A percentile compares a stretch with the other conserved stretches of the same genome.
Evolutionary conservation across 2,113 vertebrate species (phyloP).

Genomic region (Carassius gibelio): DNA sequence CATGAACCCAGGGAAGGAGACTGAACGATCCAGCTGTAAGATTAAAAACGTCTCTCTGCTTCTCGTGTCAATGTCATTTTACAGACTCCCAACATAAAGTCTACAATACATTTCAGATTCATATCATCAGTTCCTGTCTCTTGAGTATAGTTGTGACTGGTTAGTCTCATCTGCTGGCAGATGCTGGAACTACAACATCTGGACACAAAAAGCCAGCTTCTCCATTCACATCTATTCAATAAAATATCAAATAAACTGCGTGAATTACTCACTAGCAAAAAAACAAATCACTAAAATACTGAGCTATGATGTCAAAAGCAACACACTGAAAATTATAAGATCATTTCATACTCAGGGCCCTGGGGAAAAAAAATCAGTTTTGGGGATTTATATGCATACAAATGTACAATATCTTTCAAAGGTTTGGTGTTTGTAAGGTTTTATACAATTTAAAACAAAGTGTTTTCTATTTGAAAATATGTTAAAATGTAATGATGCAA

Average conservation of each 20-base stretch:
- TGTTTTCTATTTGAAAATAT: not conserved
- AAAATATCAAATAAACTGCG: no score
- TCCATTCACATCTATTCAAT: no score
- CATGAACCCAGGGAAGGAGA: not conserved
- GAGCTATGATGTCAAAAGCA: not conserved
- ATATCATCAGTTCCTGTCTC: not conserved
- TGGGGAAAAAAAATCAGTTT: not conserved
- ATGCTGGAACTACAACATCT: not conserved
- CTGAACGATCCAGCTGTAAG: constrained; percentile 78
- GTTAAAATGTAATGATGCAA: not conserved
- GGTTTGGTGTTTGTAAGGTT: not conserved
- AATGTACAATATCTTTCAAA: no score
- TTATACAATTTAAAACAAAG: no score
- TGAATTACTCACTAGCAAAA: not conserved
- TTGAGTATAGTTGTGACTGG: not conserved
- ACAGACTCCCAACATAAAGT: constrained; percentile 44
- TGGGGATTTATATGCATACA: not conserved
- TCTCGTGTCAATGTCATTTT: constrained; percentile 57
- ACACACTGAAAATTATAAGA: not conserved
- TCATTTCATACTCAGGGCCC: not conserved
- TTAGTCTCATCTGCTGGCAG: not conserved
- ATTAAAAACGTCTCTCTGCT: constrained; percentile 64
- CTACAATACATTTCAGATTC: constrained; percentile 11
- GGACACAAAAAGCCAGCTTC: not conserved
- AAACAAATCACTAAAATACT: not conserved